phyloP scores from a whole-genome alignment of 2,797 vertebrate species.

The Thunnus albacares region DNA sequence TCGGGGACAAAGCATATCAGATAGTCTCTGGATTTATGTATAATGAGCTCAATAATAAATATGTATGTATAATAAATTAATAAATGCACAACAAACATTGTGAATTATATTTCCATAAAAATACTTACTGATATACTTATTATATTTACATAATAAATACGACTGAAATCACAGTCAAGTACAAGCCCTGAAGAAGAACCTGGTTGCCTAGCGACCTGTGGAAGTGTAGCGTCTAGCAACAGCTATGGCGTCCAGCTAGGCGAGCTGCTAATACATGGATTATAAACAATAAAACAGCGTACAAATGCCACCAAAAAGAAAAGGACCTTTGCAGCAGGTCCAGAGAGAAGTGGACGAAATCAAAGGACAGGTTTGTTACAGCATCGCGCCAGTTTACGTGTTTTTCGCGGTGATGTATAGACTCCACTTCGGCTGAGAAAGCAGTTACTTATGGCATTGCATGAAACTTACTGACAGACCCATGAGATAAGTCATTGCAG shows the following conservation, averaged over 20 bases:
- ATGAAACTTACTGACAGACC: not conserved
- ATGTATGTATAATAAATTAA: not conserved
- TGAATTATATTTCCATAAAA: no score
- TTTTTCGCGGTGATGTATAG: not conserved
- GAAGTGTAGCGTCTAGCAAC: conserved; percentile 24
- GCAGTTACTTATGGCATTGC: not conserved
- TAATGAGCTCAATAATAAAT: not conserved
- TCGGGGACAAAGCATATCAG: rapidly evolving
- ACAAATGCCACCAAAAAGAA: conserved; percentile 82
- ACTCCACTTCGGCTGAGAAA: not conserved
- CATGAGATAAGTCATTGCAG: not conserved
- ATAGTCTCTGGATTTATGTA: not conserved
- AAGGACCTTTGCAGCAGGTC: conserved; percentile 78
- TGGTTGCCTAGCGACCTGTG: conserved; percentile 74
- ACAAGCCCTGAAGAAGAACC: not conserved
- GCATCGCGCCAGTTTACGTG: not conserved
- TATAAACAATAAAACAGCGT: not conserved
- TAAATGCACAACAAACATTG: not conserved
- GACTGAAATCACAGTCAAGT: not conserved
- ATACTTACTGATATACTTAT: no score
- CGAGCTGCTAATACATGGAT: conserved; percentile 14
- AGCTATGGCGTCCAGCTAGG: not conserved
- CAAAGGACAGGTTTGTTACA: conserved; percentile 74
- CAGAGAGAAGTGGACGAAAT: conserved; percentile 80
- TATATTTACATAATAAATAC: no score